phyloP scores from a whole-genome alignment of 2,797 vertebrate species.

The Orestias chungarensis region DNA sequence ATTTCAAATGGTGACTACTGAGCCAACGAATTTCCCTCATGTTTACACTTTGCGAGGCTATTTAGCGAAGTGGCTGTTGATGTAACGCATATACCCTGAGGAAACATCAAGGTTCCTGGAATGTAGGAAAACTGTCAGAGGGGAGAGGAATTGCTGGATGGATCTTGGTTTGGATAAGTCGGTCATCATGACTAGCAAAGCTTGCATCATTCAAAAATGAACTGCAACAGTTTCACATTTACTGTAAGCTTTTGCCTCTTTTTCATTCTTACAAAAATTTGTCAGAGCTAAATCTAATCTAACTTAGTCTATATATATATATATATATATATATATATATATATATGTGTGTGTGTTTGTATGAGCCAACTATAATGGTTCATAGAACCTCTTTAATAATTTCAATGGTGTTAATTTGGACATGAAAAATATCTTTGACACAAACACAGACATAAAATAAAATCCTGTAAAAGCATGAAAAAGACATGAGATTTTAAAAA shows the following conservation, averaged over 20 bases:
- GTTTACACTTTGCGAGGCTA: background rate
- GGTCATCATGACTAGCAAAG: background rate
- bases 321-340: too few species aligned
- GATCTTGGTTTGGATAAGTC: background rate
- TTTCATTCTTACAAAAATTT: background rate
- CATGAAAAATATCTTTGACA: too few species aligned
- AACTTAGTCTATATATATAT: too few species aligned
- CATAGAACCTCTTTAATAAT: too few species aligned
- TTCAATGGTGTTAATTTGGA: too few species aligned
- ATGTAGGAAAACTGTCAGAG: background rate
- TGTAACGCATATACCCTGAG: background rate
- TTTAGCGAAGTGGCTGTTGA: background rate
- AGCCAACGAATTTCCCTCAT: background rate
- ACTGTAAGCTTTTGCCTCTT: background rate
- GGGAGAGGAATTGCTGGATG: background rate
- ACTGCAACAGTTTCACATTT: background rate
- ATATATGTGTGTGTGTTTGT: too few species aligned
- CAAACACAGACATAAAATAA: too few species aligned
- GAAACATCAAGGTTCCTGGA: background rate
- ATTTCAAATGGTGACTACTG: background rate
- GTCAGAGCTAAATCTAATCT: background rate
- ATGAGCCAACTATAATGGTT: too few species aligned
- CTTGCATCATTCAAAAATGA: background rate
- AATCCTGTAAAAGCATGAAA: too few species aligned
- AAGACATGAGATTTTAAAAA: too few species aligned